These are phyloP conservation scores for Pseudorasbora parva DNA, from an alignment of 2,113 vertebrate species.

Conservation along the genomic window DNA sequence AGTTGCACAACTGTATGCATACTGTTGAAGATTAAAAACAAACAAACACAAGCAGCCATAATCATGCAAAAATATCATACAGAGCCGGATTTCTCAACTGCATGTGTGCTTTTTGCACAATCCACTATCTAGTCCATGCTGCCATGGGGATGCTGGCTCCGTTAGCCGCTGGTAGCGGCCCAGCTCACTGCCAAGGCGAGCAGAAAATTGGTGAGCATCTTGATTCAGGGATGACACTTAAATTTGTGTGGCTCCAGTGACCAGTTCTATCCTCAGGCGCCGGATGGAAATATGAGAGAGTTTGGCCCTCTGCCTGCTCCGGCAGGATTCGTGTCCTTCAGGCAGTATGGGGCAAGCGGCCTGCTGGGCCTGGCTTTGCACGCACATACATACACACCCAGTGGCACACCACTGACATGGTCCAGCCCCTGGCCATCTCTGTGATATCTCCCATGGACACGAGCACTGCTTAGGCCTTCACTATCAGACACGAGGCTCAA, in stretches of 20 bases:
- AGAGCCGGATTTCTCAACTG: background rate
- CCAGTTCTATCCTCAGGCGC: slow-evolving; percentile 47
- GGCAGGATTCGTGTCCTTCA: slow-evolving; percentile 39
- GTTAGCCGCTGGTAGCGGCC: slow-evolving; percentile 39
- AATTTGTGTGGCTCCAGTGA: slow-evolving; percentile 52
- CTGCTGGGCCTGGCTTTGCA: slow-evolving; percentile 27
- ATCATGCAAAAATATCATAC: background rate
- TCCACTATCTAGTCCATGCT: slow-evolving; percentile 14
- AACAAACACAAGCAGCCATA: background rate
- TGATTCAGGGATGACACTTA: slow-evolving; percentile 53
- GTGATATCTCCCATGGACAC: slow-evolving; percentile 6
- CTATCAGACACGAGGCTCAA: slow-evolving; percentile 20
- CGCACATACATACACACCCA: slow-evolving; percentile 53
- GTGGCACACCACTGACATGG: slow-evolving; percentile 13
- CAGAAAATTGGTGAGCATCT: slow-evolving; percentile 62
- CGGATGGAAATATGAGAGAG: slow-evolving; percentile 52
- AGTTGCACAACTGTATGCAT: background rate
- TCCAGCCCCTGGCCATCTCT: slow-evolving; percentile 20
- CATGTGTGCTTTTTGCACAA: slow-evolving; percentile 18
- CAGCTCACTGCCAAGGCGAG: slow-evolving; percentile 53
- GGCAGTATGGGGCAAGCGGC: slow-evolving; percentile 15
- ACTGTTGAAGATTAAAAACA: background rate
- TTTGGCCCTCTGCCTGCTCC: slow-evolving; percentile 49
- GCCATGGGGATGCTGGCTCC: slow-evolving; percentile 40
- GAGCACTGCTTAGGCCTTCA: slow-evolving; percentile 46